Percentiles rank a stretch among this genome's conserved stretches.
These are phyloP conservation scores for Pagetopsis macropterus DNA, from an alignment of 2,797 vertebrate species.

Conservation along the genomic window DNA sequence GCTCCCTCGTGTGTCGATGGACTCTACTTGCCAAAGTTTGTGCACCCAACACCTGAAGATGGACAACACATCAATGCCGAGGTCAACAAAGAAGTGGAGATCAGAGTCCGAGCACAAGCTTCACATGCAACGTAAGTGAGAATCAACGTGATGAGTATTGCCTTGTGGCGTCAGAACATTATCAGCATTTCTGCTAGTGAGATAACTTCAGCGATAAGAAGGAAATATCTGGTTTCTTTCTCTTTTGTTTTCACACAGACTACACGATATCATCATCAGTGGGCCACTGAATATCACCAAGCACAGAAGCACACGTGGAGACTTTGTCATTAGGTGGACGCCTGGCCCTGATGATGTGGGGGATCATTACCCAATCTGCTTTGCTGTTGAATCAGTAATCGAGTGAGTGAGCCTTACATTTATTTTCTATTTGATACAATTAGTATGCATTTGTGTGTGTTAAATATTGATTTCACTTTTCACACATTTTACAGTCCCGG, in stretches of 20 bases:
- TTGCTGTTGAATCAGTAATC: constrained; percentile 60
- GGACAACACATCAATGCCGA: constrained; percentile 48
- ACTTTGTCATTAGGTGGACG: constrained; percentile 72
- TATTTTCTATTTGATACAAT: not conserved
- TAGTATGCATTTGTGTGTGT: not conserved
- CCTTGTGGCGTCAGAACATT: not conserved
- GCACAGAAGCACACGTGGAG: constrained; percentile 36
- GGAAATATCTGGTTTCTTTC: not conserved
- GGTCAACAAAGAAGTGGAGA: constrained; percentile 61
- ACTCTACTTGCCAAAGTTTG: constrained; percentile 61
- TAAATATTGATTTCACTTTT: not conserved
- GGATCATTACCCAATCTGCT: constrained; percentile 68
- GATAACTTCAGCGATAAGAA: not conserved
- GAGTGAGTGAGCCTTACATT: constrained; percentile 44
- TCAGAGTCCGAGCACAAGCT: constrained; percentile 65
- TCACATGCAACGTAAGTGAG: constrained; percentile 47
- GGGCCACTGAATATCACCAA: constrained; percentile 69
- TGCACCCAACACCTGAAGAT: constrained; percentile 66
- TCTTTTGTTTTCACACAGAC: constrained; percentile 39
- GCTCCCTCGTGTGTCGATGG: constrained; percentile 72
- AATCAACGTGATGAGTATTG: not conserved
- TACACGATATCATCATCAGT: constrained; percentile 67
- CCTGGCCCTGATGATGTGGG: constrained; percentile 55
- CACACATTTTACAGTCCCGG: not conserved
- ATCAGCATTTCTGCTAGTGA: not conserved